phyloP scores from a whole-genome alignment of 2,797 vertebrate species.

The Petrocephalus sullivani region DNA sequence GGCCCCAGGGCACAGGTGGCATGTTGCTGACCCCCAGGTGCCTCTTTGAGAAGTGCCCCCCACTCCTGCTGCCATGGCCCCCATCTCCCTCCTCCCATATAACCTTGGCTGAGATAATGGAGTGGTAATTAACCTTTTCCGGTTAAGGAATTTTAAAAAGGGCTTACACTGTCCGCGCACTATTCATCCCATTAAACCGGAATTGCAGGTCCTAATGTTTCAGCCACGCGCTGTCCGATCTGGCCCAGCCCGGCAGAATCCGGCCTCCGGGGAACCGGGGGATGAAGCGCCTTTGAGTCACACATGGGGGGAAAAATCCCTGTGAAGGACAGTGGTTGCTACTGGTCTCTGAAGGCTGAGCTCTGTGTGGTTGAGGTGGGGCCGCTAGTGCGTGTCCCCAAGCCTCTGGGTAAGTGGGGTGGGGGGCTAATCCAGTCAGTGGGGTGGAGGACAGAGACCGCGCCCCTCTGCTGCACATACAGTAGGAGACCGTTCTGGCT shows the following conservation, averaged over 20 bases:
- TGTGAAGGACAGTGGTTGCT: slow-evolving; percentile 5
- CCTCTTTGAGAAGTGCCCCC: background rate
- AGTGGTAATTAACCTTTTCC: slow-evolving; percentile 64
- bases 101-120: slow-evolving; percentile 49
- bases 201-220: slow-evolving; percentile 32
- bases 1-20: background rate
- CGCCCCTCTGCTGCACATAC: background rate
- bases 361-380: background rate
- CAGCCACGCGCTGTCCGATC: background rate
- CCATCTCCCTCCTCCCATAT: slow-evolving; percentile 42
- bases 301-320: background rate
- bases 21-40: background rate
- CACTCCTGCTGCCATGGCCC: slow-evolving; percentile 8
- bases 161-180: slow-evolving; percentile 44
- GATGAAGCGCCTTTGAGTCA: background rate
- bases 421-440: background rate
- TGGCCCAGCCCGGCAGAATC: background rate
- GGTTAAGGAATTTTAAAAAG: slow-evolving; percentile 59
- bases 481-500: background rate
- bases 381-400: background rate
- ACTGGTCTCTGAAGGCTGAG: background rate
- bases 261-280: background rate
- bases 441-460: background rate
- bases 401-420: background rate
- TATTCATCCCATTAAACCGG: slow-evolving; percentile 59